Evolutionary conservation across 2,797 vertebrate species (phyloP).

Genomic region (Galago senegalensis): DNA sequence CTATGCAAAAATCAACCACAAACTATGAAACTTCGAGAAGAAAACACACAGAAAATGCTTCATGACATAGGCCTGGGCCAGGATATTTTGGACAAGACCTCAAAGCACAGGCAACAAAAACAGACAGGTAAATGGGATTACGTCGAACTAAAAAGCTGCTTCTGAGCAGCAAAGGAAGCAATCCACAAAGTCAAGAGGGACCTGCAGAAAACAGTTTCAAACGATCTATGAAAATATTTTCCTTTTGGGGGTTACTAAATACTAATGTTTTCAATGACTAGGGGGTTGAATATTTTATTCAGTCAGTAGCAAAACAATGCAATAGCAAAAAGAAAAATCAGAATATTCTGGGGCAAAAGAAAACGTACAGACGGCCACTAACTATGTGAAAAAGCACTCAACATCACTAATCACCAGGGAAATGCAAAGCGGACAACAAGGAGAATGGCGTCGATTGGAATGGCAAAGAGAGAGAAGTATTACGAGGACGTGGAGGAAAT

Average conservation of each 20-base stretch:
- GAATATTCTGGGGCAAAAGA: neutral
- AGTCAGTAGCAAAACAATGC: neutral
- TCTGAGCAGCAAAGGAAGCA: neutral
- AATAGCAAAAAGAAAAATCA: neutral
- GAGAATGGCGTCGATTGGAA: neutral
- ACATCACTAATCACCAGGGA: neutral
- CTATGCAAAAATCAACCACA: neutral
- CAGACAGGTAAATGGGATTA: neutral
- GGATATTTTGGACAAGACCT: neutral
- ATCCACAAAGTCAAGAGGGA: neutral
- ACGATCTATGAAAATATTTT: neutral
- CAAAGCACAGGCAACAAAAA: neutral
- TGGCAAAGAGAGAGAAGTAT: neutral
- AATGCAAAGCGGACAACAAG: neutral
- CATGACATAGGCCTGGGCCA: neutral
- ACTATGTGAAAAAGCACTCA: neutral
- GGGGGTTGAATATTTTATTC: too few species aligned
- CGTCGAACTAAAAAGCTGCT: neutral
- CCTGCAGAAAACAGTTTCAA: neutral
- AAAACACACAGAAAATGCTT: neutral
- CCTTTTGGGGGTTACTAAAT: too few species aligned
- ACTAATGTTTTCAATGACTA: neutral
- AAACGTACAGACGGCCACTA: neutral
- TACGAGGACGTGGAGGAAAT: neutral
- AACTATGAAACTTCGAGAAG: neutral